These are phyloP conservation scores for Ctenochaetus hawaiiensis DNA, from an alignment of 2,797 vertebrate species.

Conservation along the genomic window DNA sequence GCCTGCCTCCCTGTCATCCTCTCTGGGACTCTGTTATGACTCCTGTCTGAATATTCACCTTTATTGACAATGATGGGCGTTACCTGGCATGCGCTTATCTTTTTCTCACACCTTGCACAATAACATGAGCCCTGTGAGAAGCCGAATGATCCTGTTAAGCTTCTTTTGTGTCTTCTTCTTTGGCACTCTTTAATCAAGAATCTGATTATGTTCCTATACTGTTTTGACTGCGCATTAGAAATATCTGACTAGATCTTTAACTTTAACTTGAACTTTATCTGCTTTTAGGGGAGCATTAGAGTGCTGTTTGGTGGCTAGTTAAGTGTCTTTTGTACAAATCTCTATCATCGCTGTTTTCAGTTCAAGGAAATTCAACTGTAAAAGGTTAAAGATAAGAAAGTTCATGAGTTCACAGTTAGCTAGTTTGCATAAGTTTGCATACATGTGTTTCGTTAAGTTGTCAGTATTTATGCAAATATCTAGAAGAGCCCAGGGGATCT, in stretches of 20 bases:
- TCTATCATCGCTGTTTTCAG: background rate
- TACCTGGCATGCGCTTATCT: constrained; percentile 1
- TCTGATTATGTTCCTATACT: constrained; percentile 2
- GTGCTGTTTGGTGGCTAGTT: background rate
- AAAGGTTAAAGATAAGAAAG: background rate
- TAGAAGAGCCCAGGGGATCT: no score
- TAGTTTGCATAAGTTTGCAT: constrained; percentile 20
- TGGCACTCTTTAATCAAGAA: background rate
- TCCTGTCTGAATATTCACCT: constrained; percentile 27
- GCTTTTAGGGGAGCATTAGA: background rate
- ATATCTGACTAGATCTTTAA: background rate
- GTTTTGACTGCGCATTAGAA: background rate
- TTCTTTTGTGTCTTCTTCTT: background rate
- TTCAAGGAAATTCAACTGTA: background rate
- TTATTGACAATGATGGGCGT: constrained; percentile 20
- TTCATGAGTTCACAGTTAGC: background rate
- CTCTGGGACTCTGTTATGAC: constrained; percentile 13
- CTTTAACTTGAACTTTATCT: background rate
- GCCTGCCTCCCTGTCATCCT: constrained; percentile 23
- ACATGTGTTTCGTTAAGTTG: background rate
- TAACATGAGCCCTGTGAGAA: constrained; percentile 3
- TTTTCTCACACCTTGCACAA: constrained; percentile 13
- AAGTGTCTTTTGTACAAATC: background rate
- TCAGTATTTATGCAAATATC: background rate
- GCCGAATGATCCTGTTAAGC: background rate